These are phyloP conservation scores for Rhagophthalmus giganteus DNA, from an alignment of 2,888 invertebrate genomes.

Conservation along the genomic window DNA sequence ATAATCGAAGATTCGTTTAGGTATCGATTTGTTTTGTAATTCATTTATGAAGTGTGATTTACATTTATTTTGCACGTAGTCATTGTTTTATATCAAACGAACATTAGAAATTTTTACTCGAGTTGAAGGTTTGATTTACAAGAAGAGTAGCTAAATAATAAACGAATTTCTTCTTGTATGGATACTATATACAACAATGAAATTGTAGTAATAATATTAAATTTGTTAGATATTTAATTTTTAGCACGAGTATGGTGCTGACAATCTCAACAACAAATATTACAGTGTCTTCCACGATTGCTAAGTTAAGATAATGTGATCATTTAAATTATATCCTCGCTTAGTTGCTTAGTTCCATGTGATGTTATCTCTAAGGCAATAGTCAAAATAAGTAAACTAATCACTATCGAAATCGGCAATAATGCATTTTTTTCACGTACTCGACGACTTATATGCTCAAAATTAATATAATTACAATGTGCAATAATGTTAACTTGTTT, in stretches of 20 bases:
- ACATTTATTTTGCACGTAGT: conserved; percentile 18
- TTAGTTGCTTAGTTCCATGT: conserved; percentile 40
- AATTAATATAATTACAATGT: conserved; percentile 9
- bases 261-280: conserved; percentile 41
- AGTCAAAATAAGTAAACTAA: conserved; percentile 27
- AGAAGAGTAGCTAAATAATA: no score
- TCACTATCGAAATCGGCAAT: conserved; percentile 22
- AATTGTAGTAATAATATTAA: no score
- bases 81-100: conserved; percentile 13
- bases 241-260: conserved; percentile 1
- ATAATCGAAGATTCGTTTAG: conserved; percentile 27
- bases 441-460: conserved; percentile 8
- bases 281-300: conserved; percentile 42
- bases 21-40: conserved; percentile 18
- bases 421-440: no score
- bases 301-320: conserved; percentile 31
- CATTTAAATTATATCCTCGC: conserved; percentile 34
- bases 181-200: neutral
- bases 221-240: no score
- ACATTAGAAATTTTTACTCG: no score
- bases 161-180: no score
- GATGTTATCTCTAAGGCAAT: conserved; percentile 35
- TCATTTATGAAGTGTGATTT: conserved; percentile 18
- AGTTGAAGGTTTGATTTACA: no score
- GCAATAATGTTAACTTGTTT: conserved; percentile 18